A percentile compares a stretch with the other conserved stretches of the same genome.
These are phyloP conservation scores for Sebastiscus albofasciatus DNA, from an alignment of 2,797 vertebrate genomes.

Conservation along the genomic window DNA sequence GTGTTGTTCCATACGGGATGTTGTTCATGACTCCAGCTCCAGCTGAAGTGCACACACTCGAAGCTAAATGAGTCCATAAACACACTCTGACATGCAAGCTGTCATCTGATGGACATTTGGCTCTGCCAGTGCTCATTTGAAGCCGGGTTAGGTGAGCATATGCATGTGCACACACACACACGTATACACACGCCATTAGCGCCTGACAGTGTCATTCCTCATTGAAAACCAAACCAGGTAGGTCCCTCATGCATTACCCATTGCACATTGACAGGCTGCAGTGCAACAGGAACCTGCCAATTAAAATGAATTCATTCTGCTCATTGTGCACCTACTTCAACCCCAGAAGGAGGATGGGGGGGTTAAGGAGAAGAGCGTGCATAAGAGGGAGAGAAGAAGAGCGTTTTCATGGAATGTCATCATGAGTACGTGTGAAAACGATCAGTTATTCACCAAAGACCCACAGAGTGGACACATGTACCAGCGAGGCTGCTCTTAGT, in stretches of 20 bases:
- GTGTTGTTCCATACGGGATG: neutral
- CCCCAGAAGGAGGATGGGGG: neutral
- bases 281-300: conserved; percentile 68
- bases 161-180: conserved; percentile 6
- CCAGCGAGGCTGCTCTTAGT: neutral
- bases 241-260: conserved; percentile 66
- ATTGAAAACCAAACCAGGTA: conserved; percentile 68
- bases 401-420: conserved; percentile 10
- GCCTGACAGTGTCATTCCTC: conserved; percentile 51
- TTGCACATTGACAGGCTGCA: conserved; percentile 50
- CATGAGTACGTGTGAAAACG: conserved; percentile 11
- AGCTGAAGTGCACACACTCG: conserved; percentile 9
- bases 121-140: conserved; percentile 42
- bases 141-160: conserved; percentile 33
- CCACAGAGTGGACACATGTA: neutral
- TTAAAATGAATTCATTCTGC: conserved; percentile 71
- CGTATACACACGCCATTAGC: conserved; percentile 21
- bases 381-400: neutral
- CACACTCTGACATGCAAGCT: conserved; percentile 44
- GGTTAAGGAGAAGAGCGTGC: neutral
- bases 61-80: conserved; percentile 47
- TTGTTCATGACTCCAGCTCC: conserved; percentile 16
- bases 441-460: conserved; percentile 13
- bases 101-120: conserved; percentile 45
- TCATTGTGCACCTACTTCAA: conserved; percentile 32